Percentiles rank a stretch among this genome's conserved stretches.
These are phyloP conservation scores for Loriculus beryllinus DNA, from an alignment of 2,797 vertebrate species.

Conservation along the genomic window DNA sequence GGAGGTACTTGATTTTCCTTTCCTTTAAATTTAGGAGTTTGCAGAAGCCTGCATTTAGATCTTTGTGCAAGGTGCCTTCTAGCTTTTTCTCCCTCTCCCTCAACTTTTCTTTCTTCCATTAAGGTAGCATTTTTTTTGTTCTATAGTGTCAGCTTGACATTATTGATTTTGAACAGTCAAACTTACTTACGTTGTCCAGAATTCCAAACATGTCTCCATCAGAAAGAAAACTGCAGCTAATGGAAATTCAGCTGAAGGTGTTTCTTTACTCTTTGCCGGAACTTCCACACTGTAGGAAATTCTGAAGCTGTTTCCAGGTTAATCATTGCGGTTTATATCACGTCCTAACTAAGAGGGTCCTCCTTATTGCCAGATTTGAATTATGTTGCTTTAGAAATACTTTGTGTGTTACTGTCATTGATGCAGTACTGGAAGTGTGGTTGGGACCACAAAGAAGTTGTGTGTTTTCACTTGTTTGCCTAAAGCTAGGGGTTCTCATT, in stretches of 20 bases:
- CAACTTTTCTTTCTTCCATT: slow-evolving; percentile 69
- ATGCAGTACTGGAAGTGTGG: background rate
- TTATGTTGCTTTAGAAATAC: background rate
- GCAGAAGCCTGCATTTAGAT: slow-evolving; percentile 52
- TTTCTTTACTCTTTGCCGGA: slow-evolving; percentile 23
- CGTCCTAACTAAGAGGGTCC: background rate
- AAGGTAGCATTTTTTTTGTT: slow-evolving; percentile 74
- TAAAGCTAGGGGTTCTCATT: background rate
- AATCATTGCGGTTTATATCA: background rate
- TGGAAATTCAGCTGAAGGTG: slow-evolving; percentile 65
- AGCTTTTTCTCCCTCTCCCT: slow-evolving; percentile 22
- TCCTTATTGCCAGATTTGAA: background rate
- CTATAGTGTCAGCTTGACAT: slow-evolving; percentile 74
- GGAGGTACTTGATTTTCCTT: slow-evolving; percentile 50
- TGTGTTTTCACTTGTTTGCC: background rate
- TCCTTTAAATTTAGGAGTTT: slow-evolving; percentile 66
- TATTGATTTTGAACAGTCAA: slow-evolving; percentile 80
- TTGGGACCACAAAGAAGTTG: background rate
- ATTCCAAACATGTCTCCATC: slow-evolving; percentile 77
- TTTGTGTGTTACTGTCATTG: background rate
- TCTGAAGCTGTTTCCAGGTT: background rate
- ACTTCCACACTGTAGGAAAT: slow-evolving; percentile 20
- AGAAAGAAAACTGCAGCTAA: slow-evolving; percentile 73
- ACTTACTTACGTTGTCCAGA: slow-evolving; percentile 75
- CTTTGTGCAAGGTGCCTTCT: slow-evolving; percentile 36